Evolutionary conservation across 2,113 vertebrate species (phyloP), one percentile per base, ranked within the genome.

Genomic region (Leptosomus discolor): DNA sequence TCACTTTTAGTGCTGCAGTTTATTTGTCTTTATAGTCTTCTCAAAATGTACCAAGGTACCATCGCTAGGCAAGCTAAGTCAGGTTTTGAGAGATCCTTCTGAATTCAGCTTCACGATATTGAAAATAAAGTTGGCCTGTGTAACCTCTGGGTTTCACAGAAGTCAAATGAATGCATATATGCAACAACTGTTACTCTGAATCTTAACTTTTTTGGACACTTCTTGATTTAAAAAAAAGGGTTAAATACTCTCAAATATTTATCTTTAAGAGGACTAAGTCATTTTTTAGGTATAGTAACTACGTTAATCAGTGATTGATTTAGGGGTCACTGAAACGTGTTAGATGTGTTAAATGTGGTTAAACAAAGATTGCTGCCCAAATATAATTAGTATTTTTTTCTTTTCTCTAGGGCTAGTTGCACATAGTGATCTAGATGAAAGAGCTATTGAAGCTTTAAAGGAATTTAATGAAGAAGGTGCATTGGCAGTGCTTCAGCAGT

Each of bases 401-500:
- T 96, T 69, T 90, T 96, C 79, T 97, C 53, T 96, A 99, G 99
- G 99, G 57, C 97, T 99, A 97, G 99, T 99, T 97, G 99, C 99
- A 91, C 99, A 99, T 96, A 99, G 99, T 93, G 99, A 99, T 98
- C 98, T 99, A 96, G 99, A 99, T 96, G 99, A 99, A 97, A 97
- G 99, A 97, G 99, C 99, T 92, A 98, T 99, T 22, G 99, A 99
- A 98, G 99, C 99, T 96, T 98, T 99, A 98, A 99, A 99, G 92
- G 99, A 99, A 94, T 99, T 99, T 98, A 99, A 99, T 93, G 99
- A 99, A 98, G 99, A 99, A 92, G 99, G 99, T 93, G 99, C 99
- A 74, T 98, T 99, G 96, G 99, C 99, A 91, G 99, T 99, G 68
- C 98, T 99, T 97, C 98, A 99, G 15, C 99, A 99, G 98, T 99